Conservation (phyloP, 2,113 vertebrate species). For the Sebastes fasciatus region DNA sequence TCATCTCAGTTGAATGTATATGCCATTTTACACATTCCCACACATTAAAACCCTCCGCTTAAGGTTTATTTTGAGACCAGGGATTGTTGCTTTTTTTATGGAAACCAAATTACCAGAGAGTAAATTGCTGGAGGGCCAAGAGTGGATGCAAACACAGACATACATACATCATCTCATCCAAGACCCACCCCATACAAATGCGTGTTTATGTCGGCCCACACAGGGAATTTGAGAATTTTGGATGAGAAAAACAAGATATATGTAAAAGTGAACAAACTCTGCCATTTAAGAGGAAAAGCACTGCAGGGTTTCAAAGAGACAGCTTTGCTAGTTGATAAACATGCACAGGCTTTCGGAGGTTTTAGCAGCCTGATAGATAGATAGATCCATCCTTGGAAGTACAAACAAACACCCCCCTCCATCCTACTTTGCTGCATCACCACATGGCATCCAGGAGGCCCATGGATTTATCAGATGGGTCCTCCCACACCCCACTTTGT, state of each 20-base stretch:
- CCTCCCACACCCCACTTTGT: slow-evolving; percentile 31
- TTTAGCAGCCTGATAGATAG: slow-evolving; percentile 28
- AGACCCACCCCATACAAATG: slow-evolving; percentile 20
- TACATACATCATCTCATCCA: slow-evolving; percentile 18
- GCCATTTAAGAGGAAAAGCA: slow-evolving; percentile 41
- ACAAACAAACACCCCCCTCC: slow-evolving; percentile 2
- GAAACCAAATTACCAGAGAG: slow-evolving; percentile 42
- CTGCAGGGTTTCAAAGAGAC: slow-evolving; percentile 29
- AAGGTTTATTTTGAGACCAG: slow-evolving; percentile 27
- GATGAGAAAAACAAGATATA: slow-evolving; percentile 42
- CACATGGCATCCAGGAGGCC: slow-evolving; percentile 42
- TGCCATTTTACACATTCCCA: slow-evolving; percentile 21
- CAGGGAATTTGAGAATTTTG: slow-evolving; percentile 36
- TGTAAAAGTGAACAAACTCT: slow-evolving; percentile 49
- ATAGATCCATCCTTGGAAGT: neutral
- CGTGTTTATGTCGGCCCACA: slow-evolving; percentile 15
- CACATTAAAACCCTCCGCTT: neutral
- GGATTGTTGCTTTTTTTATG: slow-evolving; percentile 42
- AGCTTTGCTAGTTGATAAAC: slow-evolving; percentile 24
- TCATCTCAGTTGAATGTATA: neutral
- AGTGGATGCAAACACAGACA: slow-evolving; percentile 36
- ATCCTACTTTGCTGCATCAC: slow-evolving; percentile 13
- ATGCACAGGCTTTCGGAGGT: neutral
- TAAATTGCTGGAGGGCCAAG: slow-evolving; percentile 24
- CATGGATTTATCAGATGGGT: slow-evolving; percentile 38